Percentiles rank a stretch among this genome's conserved stretches.
Evolutionary conservation across 2,888 invertebrate genomes (phyloP).

Genomic region (Drosophila tripunctata): DNA sequence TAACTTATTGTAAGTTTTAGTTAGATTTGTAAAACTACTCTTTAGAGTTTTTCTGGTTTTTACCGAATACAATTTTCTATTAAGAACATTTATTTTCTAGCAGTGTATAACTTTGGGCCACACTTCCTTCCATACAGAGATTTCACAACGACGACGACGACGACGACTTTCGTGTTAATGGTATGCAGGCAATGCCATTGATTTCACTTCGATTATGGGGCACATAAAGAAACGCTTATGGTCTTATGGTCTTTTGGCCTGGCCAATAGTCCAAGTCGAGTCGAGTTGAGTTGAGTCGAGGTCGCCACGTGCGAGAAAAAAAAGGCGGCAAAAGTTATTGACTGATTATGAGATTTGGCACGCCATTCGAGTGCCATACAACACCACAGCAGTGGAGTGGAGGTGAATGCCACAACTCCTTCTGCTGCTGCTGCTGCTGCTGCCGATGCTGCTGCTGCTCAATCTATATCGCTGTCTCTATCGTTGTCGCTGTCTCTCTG

Average conservation of each 20-base stretch:
- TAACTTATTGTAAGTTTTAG: too few relatives aligned
- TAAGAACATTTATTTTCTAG: too few relatives aligned
- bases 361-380: slow-evolving; percentile 56
- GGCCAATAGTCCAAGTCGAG: slow-evolving; percentile 14
- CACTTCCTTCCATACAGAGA: slow-evolving; percentile 53
- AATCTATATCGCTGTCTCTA: background rate
- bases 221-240: slow-evolving; percentile 74
- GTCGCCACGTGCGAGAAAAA: slow-evolving; percentile 75
- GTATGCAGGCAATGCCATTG: slow-evolving; percentile 80
- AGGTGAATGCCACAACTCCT: slow-evolving; percentile 44
- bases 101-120: slow-evolving; percentile 7
- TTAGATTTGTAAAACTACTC: too few relatives aligned
- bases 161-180: slow-evolving; percentile 80
- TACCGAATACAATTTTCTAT: too few relatives aligned
- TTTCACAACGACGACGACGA: slow-evolving; percentile 55
- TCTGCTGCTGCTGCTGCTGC: slow-evolving; percentile 10
- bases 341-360: slow-evolving; percentile 81
- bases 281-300: too few relatives aligned
- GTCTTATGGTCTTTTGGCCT: slow-evolving; percentile 18
- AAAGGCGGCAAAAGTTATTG: slow-evolving; percentile 80
- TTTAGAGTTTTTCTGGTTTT: too few relatives aligned
- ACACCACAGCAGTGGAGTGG: too few relatives aligned
- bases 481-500: background rate
- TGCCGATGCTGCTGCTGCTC: background rate
- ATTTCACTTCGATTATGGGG: slow-evolving; percentile 78